These are phyloP conservation scores for Ichneumon xanthorius DNA, from an alignment of 2,888 invertebrate genomes.

Conservation along the genomic window DNA sequence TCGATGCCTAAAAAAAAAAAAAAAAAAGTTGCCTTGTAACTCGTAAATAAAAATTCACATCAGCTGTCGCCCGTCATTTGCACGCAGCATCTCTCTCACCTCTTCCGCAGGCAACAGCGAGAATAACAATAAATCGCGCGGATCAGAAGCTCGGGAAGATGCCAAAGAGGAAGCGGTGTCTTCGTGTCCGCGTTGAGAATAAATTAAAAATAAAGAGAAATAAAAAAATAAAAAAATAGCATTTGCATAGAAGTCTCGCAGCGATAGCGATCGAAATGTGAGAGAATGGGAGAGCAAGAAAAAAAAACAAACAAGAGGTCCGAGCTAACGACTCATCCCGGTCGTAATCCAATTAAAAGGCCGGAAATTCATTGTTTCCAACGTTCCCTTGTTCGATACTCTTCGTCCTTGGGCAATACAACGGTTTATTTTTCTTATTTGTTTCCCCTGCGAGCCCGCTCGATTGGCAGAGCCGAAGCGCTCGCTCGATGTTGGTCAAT, in stretches of 20 bases:
- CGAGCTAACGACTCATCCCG: constrained; percentile 49
- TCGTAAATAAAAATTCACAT: background rate
- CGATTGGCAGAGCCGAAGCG: background rate
- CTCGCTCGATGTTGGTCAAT: background rate
- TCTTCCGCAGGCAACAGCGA: background rate
- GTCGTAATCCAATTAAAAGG: constrained; percentile 60
- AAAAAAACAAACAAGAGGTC: constrained; percentile 8
- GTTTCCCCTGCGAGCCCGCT: background rate
- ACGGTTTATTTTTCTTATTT: constrained; percentile 14
- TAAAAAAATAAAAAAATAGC: no score
- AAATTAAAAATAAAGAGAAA: constrained; percentile 12
- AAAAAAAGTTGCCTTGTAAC: background rate
- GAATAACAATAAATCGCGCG: constrained; percentile 13
- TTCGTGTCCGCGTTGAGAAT: constrained; percentile 7
- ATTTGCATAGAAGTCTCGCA: constrained; percentile 27
- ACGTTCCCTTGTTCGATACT: constrained; percentile 36
- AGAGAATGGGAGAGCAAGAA: constrained; percentile 24
- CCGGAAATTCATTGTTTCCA: constrained; percentile 64
- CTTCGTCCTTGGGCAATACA: constrained; percentile 50
- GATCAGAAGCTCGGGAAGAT: background rate
- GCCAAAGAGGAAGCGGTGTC: constrained; percentile 8
- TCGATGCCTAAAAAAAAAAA: background rate
- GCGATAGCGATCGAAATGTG: constrained; percentile 2
- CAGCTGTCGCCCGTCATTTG: background rate
- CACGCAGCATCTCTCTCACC: constrained; percentile 4